Base-by-base conservation (phyloP, 2,888 invertebrate genomes). In the Tipula unca region DNA sequence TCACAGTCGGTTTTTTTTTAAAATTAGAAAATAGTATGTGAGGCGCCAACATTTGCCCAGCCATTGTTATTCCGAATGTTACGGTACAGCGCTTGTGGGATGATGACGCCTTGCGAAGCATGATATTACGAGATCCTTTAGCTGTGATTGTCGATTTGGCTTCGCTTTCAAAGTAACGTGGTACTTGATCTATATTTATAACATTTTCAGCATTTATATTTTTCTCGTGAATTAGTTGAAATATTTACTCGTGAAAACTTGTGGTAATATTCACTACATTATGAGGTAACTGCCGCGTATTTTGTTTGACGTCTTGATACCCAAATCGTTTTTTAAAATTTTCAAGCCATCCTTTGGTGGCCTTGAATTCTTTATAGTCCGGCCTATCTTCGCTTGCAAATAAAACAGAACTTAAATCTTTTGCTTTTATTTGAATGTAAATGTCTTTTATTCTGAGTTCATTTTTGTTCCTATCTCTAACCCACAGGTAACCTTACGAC, bases 21-120 rank as follows among this genome's bases (percentile, higher is more conserved):
- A n/a, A 83, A 32, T 83, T 83, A n/a, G 83, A 83, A 83, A 32
- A 83, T 83, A 29, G n/a, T 83, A 83, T 83, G 39, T 84, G 84
- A 84, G 84, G 17, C 17, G 39, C 10, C 17, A 84, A 84, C 25
- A 84, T 6, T 20, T 84, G 25, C 25, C 39, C 39, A 14, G 39
- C 39, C 84, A 39, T 84, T 6, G 84, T 39, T 84, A 84, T 84
- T 14, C 39, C 84, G 35, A 39, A 84, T 84, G 84, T 84, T 84
- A 84, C 35, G 13, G 84, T 84, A 39, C 25, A 84, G 17, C 39
- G 84, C 39, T 84, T 39, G 25, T 84, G 84, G 14, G 84, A 36
- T 32, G 84, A 84, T 39, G 84, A 84, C 39, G 84, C 29, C 35
- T 84, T 84, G 36, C 84, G 39, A 14, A 84, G 39, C 39, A 84